These are phyloP conservation scores for Chiloscyllium plagiosum DNA, from an alignment of 2,113 vertebrate species.

Conservation along the genomic window DNA sequence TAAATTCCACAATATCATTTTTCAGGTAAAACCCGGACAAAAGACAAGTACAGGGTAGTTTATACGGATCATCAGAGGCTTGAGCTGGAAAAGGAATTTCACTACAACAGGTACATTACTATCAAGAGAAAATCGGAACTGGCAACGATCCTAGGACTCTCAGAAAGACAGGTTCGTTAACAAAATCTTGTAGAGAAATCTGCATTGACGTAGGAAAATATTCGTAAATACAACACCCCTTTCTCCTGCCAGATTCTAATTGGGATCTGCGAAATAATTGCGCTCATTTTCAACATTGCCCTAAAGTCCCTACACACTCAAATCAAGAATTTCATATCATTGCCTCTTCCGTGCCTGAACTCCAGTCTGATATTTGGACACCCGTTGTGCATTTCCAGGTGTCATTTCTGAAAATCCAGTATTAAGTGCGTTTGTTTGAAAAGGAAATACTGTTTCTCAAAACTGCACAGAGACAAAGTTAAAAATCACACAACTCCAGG, in stretches of 20 bases:
- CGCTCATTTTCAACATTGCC: neutral
- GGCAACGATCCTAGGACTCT: conserved; percentile 81
- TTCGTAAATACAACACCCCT: neutral
- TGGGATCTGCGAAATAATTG: neutral
- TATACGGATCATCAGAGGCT: conserved; percentile 91
- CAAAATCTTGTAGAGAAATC: neutral
- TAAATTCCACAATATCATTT: neutral
- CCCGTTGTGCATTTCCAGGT: neutral
- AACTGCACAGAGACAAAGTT: neutral
- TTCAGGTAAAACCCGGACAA: conserved; percentile 91
- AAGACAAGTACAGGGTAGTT: conserved; percentile 92
- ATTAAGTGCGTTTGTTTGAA: neutral
- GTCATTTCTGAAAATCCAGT: neutral
- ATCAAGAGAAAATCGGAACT: conserved; percentile 88
- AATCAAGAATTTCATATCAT: neutral
- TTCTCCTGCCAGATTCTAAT: neutral
- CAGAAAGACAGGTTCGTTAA: conserved; percentile 81
- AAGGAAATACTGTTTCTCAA: neutral
- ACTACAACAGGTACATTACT: conserved; percentile 90
- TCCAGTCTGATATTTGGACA: neutral
- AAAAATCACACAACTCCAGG: no score
- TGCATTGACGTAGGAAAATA: no score
- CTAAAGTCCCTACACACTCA: neutral
- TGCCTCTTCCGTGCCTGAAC: neutral
- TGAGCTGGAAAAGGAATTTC: conserved; percentile 94